Percentiles rank a stretch among this genome's conserved stretches.
Evolutionary conservation across 2,888 invertebrate genomes (phyloP).

Genomic region (Sphinx pinastri): DNA sequence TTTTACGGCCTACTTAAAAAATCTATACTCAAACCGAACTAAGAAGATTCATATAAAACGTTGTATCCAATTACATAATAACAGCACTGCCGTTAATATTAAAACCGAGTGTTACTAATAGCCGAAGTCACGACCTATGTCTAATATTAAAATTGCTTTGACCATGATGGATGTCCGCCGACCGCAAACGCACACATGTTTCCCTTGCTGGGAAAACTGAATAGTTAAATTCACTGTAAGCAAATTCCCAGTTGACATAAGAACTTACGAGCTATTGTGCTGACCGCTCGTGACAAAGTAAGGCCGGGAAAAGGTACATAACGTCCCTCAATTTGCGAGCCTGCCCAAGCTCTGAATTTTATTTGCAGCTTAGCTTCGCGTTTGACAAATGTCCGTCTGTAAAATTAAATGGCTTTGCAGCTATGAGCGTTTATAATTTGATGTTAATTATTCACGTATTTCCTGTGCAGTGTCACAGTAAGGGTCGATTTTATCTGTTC

Average conservation of each 20-base stretch:
- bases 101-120: slow-evolving; percentile 19
- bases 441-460: not conserved
- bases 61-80: not conserved
- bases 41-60: too few relatives aligned
- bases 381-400: slow-evolving; percentile 23
- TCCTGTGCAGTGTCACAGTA: not conserved
- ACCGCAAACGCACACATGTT: slow-evolving; percentile 55
- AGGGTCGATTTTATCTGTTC: not conserved
- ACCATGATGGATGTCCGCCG: slow-evolving; percentile 36
- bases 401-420: not conserved
- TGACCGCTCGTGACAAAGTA: slow-evolving; percentile 40
- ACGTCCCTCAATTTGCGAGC: slow-evolving; percentile 28
- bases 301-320: slow-evolving; percentile 26
- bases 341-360: slow-evolving; percentile 23
- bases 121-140: slow-evolving; percentile 15
- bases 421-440: not conserved
- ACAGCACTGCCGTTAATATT: slow-evolving; percentile 11
- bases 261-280: slow-evolving; percentile 73
- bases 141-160: slow-evolving; percentile 25
- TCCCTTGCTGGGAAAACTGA: slow-evolving; percentile 60
- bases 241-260: slow-evolving; percentile 54
- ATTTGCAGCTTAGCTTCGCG: slow-evolving; percentile 17
- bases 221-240: slow-evolving; percentile 70
- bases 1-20: too few relatives aligned
- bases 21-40: too few relatives aligned